Evolutionary conservation across 2,113 vertebrate species (phyloP), one percentile per base, ranked within the genome.

Genomic region (Syrrhaptes paradoxus): DNA sequence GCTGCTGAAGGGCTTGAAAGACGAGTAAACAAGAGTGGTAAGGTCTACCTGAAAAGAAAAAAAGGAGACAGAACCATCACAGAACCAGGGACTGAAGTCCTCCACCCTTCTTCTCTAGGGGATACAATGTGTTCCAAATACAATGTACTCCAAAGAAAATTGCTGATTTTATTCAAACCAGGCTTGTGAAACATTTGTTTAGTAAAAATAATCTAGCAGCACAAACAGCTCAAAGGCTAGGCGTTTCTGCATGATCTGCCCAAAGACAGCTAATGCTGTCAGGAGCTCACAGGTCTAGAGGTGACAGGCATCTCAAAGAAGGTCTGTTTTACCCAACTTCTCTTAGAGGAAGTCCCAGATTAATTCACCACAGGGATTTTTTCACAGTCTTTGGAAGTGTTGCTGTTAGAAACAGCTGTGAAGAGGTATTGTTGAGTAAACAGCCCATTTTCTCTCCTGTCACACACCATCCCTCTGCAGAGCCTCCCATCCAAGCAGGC

Each of bases 101-200:
- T 32, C 16, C 2, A 3, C 11, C 25, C 6, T 66, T 52, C 22
- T 89, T 11, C 31, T n/a, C 0, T 0, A 11, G 6, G 18, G 4
- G 3, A 32, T 21, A 49, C 9, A 31, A 22, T 4, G 4, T 59
- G 10, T 13, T 89, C 84, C 43, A 66, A 57, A 68, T 29, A 41
- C 54, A 83, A 65, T 2, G 1, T 20, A 59, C 16, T 57, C 28
- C 49, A 49, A 73, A 87, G 54, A 77, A 92, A 62, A 58, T 21
- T 6, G 41, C 14, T 32, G 31, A 49, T 79, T 85, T 95, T 70
- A 62, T 20, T 73, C 74, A 70, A 85, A 46, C 6, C 4, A 73
- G 25, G n/a, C 20, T 79, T 66, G 36, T 48, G 63, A 85, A 87
- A 94, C 17, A 6, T 62, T 84, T 74, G 6, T 46, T n/a, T 65